Percentiles rank a stretch among this genome's conserved stretches.
Conservation (phyloP, 2,113 vertebrate species). For the Chaetodon trifascialis region DNA sequence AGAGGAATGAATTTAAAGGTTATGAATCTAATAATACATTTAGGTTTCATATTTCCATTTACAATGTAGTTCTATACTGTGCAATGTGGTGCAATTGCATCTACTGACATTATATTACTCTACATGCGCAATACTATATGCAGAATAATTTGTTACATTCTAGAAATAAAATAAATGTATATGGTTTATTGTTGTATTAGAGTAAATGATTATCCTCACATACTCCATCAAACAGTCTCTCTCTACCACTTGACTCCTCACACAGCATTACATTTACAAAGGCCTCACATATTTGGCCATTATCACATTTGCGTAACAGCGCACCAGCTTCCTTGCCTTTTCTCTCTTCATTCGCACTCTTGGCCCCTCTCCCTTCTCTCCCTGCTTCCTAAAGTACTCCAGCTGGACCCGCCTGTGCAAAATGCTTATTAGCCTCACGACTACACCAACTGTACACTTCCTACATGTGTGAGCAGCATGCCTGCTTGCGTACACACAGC, state of each 20-base stretch:
- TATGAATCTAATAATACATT: neutral
- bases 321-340: slow-evolving; percentile 37
- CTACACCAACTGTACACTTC: slow-evolving; percentile 27
- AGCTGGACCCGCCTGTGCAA: slow-evolving; percentile 34
- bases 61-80: neutral
- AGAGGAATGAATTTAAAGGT: slow-evolving; percentile 16
- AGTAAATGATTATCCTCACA: neutral
- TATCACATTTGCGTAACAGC: slow-evolving; percentile 44
- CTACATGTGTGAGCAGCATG: slow-evolving; percentile 7
- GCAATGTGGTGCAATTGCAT: neutral
- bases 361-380: slow-evolving; percentile 42
- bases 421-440: slow-evolving; percentile 52
- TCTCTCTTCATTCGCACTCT: slow-evolving; percentile 44
- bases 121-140: neutral
- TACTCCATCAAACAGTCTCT: neutral
- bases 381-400: slow-evolving; percentile 27
- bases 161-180: neutral
- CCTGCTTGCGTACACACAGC: neutral
- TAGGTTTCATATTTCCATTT: neutral
- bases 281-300: slow-evolving; percentile 29
- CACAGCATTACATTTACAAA: slow-evolving; percentile 52
- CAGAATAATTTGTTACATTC: neutral
- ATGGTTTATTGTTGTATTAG: neutral
- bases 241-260: slow-evolving; percentile 18
- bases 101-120: neutral